phyloP scores from a whole-genome alignment of 2,113 vertebrate species.

The Leucoraja erinaceus region DNA sequence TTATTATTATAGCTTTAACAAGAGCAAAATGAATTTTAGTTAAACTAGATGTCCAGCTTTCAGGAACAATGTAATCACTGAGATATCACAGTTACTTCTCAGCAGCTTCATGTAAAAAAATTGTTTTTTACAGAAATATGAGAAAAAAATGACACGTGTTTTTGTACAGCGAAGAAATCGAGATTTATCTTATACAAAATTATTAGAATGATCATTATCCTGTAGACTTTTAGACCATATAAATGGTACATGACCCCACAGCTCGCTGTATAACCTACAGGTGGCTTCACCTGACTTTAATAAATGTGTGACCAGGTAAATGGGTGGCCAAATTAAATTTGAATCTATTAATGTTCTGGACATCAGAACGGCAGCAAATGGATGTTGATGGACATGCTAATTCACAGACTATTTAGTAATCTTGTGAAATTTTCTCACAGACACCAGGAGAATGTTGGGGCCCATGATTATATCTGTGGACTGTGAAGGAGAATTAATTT shows the following conservation, averaged over 20 bases:
- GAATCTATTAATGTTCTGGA: neutral
- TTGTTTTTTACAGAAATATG: neutral
- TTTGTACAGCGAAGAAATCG: neutral
- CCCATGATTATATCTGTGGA: too few relatives aligned
- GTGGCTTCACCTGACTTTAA: too few relatives aligned
- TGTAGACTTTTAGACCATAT: neutral
- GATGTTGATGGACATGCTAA: neutral
- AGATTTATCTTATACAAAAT: conserved; percentile 2
- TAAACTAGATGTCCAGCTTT: conserved; percentile 29
- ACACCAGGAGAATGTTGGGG: too few relatives aligned
- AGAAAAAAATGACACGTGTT: neutral
- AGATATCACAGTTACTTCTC: neutral
- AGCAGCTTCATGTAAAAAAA: neutral
- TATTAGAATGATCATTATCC: neutral
- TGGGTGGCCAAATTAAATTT: neutral
- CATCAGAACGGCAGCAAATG: neutral
- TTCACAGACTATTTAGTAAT: neutral
- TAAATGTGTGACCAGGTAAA: neutral
- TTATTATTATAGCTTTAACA: conserved; percentile 32
- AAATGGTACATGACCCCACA: neutral
- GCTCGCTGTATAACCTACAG: neutral
- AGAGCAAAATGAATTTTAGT: conserved; percentile 24
- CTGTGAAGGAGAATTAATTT: neutral
- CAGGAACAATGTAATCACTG: neutral
- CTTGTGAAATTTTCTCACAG: neutral